Evolutionary conservation across 2,888 invertebrate genomes (phyloP), one percentile per base, ranked within the genome.

Genomic region (Chydorus sphaericus): DNA sequence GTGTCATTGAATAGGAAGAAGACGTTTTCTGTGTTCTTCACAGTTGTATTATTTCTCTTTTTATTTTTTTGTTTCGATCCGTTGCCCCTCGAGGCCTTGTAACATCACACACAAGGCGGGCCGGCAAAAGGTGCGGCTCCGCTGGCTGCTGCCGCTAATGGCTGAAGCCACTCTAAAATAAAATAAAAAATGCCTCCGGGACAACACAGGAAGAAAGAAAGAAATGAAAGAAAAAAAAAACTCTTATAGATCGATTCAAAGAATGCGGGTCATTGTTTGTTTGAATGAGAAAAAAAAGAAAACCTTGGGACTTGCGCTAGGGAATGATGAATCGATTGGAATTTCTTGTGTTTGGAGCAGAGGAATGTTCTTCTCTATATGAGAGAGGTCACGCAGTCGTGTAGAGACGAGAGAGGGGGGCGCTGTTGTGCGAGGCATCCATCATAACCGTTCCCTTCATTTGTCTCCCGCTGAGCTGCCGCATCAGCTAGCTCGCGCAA

Each of bases 371-470:
- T 44, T 14, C 28, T 44, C 44, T 44, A 28, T 23, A 11, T 5
- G 39, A 39, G 39, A 44, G 44, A 16, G 14, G 37, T 14, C 18
- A 20, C 16, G 1, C 4, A n/a, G 51, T 20, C 31, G n/a, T n/a
- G n/a, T n/a, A n/a, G n/a, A n/a, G n/a, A n/a, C n/a, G n/a, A n/a
- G n/a, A n/a, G n/a, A n/a, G 51, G 51, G 31, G 30, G 20, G 51
- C 16, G 18, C 52, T 36, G 26, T 36, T 53, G 33, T 38, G n/a
- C n/a, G n/a, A 31, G 36, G 36, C 55, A 55, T 55, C 55, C 49
- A 55, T 55, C 55, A 55, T 39, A 39, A 52, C 33, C 48, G 48
- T 55, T 55, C 53, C 49, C 49, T 55, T 55, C 55, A 55, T 55
- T 55, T 55, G 55, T 49, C 33, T 55, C 55, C 55, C 55, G 55